Percentiles rank a stretch among this genome's conserved stretches.
phyloP scores from a whole-genome alignment of 2,797 vertebrate species.

The Borostomias antarcticus region DNA sequence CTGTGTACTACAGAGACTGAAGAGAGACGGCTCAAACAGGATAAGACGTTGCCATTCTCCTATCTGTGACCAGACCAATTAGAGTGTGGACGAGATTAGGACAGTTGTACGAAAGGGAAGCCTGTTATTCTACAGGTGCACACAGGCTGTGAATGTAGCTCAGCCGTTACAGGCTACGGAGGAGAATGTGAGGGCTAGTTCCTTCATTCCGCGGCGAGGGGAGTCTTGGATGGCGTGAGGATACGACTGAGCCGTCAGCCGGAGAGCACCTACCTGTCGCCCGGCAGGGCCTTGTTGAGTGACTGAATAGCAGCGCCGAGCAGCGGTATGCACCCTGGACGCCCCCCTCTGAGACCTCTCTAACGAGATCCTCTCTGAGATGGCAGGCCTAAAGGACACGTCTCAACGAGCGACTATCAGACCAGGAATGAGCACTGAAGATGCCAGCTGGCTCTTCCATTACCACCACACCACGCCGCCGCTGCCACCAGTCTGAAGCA shows the following conservation, averaged over 20 bases:
- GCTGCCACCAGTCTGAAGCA: too few species aligned
- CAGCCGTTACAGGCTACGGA: neutral
- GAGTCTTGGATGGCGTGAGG: neutral
- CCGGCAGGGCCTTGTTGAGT: too few species aligned
- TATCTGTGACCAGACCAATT: constrained; percentile 21
- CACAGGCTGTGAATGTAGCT: constrained; percentile 18
- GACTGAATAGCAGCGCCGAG: too few species aligned
- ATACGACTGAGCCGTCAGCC: too few species aligned
- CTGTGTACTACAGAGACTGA: constrained; percentile 17
- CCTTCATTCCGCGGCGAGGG: too few species aligned
- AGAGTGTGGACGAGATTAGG: constrained; percentile 23
- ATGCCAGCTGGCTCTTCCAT: neutral
- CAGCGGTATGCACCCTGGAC: too few species aligned
- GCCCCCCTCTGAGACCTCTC: too few species aligned
- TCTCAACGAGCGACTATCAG: neutral
- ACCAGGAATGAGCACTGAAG: neutral
- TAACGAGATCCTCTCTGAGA: too few species aligned
- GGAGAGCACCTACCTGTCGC: too few species aligned
- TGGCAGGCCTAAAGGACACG: too few species aligned
- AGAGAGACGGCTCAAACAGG: constrained; percentile 16
- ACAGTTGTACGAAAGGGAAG: constrained; percentile 24
- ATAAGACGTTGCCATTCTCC: neutral
- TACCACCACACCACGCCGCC: neutral
- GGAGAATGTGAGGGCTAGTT: neutral
- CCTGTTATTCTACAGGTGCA: constrained; percentile 18